Conservation (phyloP, 2,888 invertebrate species). For the Eupithecia abbreviata region DNA sequence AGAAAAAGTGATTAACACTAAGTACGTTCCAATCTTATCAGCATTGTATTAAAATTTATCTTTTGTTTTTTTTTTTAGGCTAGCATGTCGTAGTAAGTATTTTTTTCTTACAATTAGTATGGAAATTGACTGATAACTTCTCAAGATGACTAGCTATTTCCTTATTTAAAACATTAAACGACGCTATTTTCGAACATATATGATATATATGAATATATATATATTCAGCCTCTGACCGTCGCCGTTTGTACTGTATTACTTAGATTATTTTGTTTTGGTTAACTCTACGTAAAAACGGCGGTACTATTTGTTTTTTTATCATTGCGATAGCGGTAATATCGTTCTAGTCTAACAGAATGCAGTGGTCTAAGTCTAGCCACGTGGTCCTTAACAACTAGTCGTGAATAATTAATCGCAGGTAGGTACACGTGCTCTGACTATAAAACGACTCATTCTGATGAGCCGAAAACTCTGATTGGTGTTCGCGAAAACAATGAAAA, state of each 20-base stretch:
- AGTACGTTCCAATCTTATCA: neutral
- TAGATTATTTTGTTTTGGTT: neutral
- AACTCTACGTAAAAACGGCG: neutral
- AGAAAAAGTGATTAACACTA: slow-evolving; percentile 3
- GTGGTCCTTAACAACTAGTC: slow-evolving; percentile 23
- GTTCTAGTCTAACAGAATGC: neutral
- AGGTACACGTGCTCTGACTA: slow-evolving; percentile 28
- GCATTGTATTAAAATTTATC: neutral
- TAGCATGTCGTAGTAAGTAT: neutral
- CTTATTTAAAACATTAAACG: neutral
- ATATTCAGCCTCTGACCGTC: neutral
- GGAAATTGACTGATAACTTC: neutral
- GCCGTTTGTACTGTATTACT: neutral
- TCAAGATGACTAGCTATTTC: neutral
- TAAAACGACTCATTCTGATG: slow-evolving; percentile 21
- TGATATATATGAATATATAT: too few relatives aligned
- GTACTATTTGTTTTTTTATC: neutral
- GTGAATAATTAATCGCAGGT: slow-evolving; percentile 36
- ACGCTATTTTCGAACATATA: neutral
- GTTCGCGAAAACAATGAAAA: slow-evolving; percentile 38
- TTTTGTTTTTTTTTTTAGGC: neutral
- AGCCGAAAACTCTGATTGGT: slow-evolving; percentile 28
- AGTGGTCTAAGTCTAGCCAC: slow-evolving; percentile 15
- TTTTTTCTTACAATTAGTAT: neutral
- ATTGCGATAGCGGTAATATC: neutral